Conservation (phyloP, 2,113 vertebrate species). For the Zosterops japonicus region DNA sequence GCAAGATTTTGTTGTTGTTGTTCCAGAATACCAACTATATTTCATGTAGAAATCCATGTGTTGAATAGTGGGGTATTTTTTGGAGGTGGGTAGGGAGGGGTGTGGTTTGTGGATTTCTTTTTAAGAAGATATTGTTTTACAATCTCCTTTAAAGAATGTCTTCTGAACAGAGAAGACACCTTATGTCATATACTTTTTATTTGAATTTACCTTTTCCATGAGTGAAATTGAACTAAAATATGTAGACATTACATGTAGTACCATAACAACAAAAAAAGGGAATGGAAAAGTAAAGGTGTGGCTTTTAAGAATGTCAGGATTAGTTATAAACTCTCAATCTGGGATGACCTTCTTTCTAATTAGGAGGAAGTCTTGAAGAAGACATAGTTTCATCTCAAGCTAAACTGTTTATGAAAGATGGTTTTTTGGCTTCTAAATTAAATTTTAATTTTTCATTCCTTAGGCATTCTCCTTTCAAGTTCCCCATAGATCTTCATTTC, state of each 20-base stretch:
- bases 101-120: background rate
- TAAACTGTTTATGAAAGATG: background rate
- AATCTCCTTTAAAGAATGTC: background rate
- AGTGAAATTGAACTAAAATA: background rate
- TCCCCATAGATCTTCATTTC: background rate
- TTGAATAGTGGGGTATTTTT: background rate
- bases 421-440: background rate
- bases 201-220: background rate
- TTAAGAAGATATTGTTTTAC: background rate
- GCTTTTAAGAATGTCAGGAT: background rate
- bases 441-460: background rate
- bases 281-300: background rate
- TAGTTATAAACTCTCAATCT: background rate
- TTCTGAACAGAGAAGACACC: background rate
- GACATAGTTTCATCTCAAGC: background rate
- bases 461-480: background rate
- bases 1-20: background rate
- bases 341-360: background rate
- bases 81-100: rapidly evolving
- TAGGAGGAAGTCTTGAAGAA: background rate
- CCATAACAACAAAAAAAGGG: background rate
- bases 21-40: background rate
- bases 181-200: background rate
- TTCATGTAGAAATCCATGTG: background rate
- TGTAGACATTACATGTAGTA: rapidly evolving